Base-by-base conservation (phyloP, 2,888 invertebrate species). In the Acanthopleura granulata region DNA sequence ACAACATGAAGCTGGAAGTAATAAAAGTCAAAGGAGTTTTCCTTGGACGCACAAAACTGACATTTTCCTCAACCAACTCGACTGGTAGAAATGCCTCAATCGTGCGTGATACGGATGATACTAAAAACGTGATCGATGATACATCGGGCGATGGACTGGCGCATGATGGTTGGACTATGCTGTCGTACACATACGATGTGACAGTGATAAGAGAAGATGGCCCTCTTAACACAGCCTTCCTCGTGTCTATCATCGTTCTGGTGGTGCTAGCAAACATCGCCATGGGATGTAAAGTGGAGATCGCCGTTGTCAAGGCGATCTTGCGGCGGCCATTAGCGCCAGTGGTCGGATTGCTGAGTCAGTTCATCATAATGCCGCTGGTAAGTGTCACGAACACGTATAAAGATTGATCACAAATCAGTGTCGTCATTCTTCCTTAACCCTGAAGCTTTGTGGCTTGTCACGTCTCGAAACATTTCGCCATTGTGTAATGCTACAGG, bases 331-430 rank as follows among this genome's bases (percentile, higher is more conserved):
- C 92, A 0, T 84, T 92, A 0, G 92, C 91, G 15, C 92, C 92
- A 0, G 81, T 88, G 3, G 91, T 92, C 29, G 92, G 92, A 0
- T 89, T 92, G 76, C 82, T 89, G 66, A 91, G 91, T 49, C 92
- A 92, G 82, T 92, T 92, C 82, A 75, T 91, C 12, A 84, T 92
- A 74, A 92, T 92, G 92, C 92, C 92, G 12, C 72, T 92, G 89
- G 92, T 92, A 86, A 86, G 89, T 85, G 40, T 40, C 9, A 9
- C 40, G 40, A 40, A 6, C 40, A 40, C 4, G 9, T 40, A 40
- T 40, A 40, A 40, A 40, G 40, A 6, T 9, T 6, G 40, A 6
- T 40, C 3, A 40, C 40, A 40, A 40, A 40, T 40, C 4, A 9
- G 9, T 40, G 3, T 40, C 40, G 3, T 40, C 40, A 40, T 9